Base-by-base conservation (phyloP, 37 sponge, comb jelly and placozoan species). In the Aplysina aerophoba region DNA sequence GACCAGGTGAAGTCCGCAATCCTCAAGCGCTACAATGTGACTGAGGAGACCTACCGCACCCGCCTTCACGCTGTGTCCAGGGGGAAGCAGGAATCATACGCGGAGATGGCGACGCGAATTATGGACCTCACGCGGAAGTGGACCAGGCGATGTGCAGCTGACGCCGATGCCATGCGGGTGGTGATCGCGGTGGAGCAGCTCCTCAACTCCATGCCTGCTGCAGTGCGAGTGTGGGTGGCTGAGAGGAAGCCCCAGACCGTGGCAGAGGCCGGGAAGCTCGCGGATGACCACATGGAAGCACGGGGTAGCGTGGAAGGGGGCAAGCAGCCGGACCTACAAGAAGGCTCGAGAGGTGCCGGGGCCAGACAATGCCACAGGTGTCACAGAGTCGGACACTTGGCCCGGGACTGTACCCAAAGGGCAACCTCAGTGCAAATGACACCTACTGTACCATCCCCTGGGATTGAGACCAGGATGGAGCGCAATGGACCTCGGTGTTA, bases 111-210 rank as follows among this genome's bases (percentile, higher is more conserved):
- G 35, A 66, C 58, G 0, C 24, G 77, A 20, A 24, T 82, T 16
- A 37, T 53, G n/a, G 90, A 85, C 56, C 15, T 85, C 56, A 19
- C 59, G 19, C 16, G 11, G 22, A 85, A 85, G 63, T 89, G 90
- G 90, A 24, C 64, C 3, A 69, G 53, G 65, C 21, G 2, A n/a
- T 53, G 57, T n/a, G 55, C 33, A 34, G n/a, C n/a, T n/a, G 28
- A 55, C 0, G 39, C 31, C 15, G 73, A 79, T 2, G 81, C 77
- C 0, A 12, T 84, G 16, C 25, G 30, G n/a, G 81, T 84, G 28
- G 16, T 33, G 55, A 40, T 89, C 14, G 71, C 79, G 0, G 15
- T 65, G 55, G 86, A 89, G 62, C 85, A 89, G 61, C 64, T 89
- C 5, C 31, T 85, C 0, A 41, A 71, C 17, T 55, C 65, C 0